Evolutionary conservation across 2,113 vertebrate species (phyloP), one percentile per base, ranked within the genome.

Genomic region (Poecilia latipinna): DNA sequence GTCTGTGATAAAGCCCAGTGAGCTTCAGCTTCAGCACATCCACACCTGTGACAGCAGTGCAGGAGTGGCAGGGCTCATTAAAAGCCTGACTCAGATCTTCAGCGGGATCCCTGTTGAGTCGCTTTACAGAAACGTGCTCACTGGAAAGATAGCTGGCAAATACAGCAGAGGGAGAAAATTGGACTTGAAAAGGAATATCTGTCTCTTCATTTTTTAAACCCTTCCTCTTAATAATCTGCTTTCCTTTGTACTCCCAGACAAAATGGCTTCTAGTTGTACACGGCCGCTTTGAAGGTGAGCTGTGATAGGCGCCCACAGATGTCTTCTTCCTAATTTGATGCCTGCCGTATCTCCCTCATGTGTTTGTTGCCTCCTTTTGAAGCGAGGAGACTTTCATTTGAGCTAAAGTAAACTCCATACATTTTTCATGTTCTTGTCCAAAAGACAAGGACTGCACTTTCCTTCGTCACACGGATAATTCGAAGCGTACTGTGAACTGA

Each of bases 211-310:
- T 89, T 91, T 88, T 76, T 84, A 91, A 91, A 92, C 82, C 77
- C 70, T 89, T 89, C 78, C 73, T 91, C 83, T 89, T 93, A 93
- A 94, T 91, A 92, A 89, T 75, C 89, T 74, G 82, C 75, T 90
- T 94, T 83, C 80, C 88, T 93, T 93, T 92, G 88, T 94, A 85
- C 77, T 92, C 73, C 82, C 75, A 90, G 85, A 94, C 80, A 89
- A 93, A 93, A 93, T 88, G 87, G 83, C 85, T 89, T 88, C 87
- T 85, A 78, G 87, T 84, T 70, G 82, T 74, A 76, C 77, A 80
- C 51, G 19, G 70, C 61, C 62, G 67, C 88, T 93, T 93, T 93
- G 88, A 91, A 88, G 89, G 87, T 86, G 80, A 82, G 80, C 78
- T 69, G 76, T 87, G 86, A 90, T 82, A 80, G 82, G 83, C 88